Evolutionary conservation across 2,797 vertebrate genomes (phyloP), one percentile per base, ranked within the genome.

Genomic region (Anguilla obscura): DNA sequence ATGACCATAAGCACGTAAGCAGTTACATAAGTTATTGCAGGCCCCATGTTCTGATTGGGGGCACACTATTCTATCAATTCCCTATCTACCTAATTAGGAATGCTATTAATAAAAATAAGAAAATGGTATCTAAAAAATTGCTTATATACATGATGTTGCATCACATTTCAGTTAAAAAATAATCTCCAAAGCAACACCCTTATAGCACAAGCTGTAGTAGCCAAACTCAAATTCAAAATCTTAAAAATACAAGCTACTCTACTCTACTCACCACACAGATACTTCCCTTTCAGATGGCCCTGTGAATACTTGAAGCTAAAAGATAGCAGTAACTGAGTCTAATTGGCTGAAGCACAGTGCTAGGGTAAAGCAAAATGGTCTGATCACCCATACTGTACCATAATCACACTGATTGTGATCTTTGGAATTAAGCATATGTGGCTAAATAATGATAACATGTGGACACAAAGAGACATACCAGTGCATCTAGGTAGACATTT

Each of bases 401-500:
- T 33, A 8, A 71, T 71, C 69, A 71, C 8, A 71, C 10, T 30
- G 7, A 1, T n/a, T 69, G 27, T 27, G 8, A 71, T 12, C 6
- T 71, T 33, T 27, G 6, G 2, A 71, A 71, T 30, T 71, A 30
- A 33, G 69, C 33, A 10, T 30, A 30, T 71, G 27, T 71, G 10
- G 4, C n/a, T 71, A 71, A 76, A 76, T 16, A 76, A 76, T 5
- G 12, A 40, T 40, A 40, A 10, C 14, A 21, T 76, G 40, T 40
- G 3, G 0, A 33, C 33, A 40, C 36, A 40, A 21, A 16, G 4
- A 54, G 27, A 52, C 97, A 85, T 96, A 99, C 98, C 97, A 99
- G 94, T 7, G 98, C 98, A 85, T 99, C 98, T 92, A 97, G 92
- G 93, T 99, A 99, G 86, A 99, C 98, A 12, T 99, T 99, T 87